phyloP scores from a whole-genome alignment of 1,140 invertebrate genomes.

The Globodera ellingtonae region DNA sequence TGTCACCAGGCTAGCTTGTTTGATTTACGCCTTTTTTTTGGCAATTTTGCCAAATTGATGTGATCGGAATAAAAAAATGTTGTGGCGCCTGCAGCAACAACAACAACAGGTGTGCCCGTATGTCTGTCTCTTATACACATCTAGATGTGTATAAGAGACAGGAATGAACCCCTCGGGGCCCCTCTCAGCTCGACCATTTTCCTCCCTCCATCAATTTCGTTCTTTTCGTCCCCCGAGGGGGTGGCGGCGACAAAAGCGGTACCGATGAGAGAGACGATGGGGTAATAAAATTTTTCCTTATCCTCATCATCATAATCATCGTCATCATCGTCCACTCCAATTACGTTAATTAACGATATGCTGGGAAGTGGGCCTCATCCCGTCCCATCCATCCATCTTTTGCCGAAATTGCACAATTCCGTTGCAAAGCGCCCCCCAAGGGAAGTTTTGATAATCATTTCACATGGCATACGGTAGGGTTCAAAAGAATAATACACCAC shows the following conservation, averaged over 20 bases:
- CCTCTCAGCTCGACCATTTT: no score
- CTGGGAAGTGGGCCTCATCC: not conserved
- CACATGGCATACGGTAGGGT: no score
- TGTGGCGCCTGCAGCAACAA: not conserved
- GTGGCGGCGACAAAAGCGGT: not conserved
- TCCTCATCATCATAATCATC: not conserved
- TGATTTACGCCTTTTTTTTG: not conserved
- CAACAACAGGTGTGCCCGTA: no score
- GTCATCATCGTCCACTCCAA: not conserved
- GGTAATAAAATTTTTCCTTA: not conserved
- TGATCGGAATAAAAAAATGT: not conserved
- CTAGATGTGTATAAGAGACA: no score
- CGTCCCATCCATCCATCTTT: not conserved
- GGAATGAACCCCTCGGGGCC: not conserved
- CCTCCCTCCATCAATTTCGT: not conserved
- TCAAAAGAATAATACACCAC: no score
- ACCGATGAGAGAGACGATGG: not conserved
- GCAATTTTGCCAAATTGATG: not conserved
- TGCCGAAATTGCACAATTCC: no score
- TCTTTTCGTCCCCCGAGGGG: no score
- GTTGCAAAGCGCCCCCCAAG: no score
- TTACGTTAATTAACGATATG: conserved; percentile 1
- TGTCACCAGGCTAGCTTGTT: not conserved
- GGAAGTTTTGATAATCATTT: no score
- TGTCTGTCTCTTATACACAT: no score